Base-by-base conservation (phyloP, 92 coral and sea anemone species). In the Umimayanthus chanpuru region DNA sequence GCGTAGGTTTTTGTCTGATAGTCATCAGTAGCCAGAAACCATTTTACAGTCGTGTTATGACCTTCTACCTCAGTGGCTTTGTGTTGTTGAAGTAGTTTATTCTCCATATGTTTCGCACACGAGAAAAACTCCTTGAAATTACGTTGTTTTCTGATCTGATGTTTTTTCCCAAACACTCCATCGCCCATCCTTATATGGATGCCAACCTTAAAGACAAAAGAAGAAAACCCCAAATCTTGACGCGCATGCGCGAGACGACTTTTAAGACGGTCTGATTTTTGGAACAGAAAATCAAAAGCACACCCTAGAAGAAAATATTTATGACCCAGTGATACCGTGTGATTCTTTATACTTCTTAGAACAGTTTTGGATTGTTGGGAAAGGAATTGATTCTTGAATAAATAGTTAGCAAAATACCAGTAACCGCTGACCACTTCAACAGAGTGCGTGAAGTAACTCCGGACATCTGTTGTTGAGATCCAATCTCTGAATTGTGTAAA, bases 131-230 rank as follows among this genome's bases (percentile, higher is more conserved):
- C 65, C 32, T 80, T 90, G 77, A 81, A 89, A 73, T 93, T 68
- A 5, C 80, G 90, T 5, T 85, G 43, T 28, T 88, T 90, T 77
- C 32, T 38, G 0, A 73, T 85, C 6, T 70, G 83, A 44, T 9
- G 78, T 64, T 81, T 74, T 40, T 77, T 58, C 6, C 93, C 88
- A 38, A 93, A 88, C 15, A 80, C 92, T 3, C 85, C 74, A 47
- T 93, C 96, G 6, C 94, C 96, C 93, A 93, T 93, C 85, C 96
- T 82, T 36, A 93, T 77, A n/a, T 93, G 96, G 20, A 93, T 38
- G 6, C 96, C 96, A 28, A 93, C 72, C 55, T 67, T 80, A 5
- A 81, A 88, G 7, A 66, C n/a, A 28, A 55, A 23, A 25, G 64
- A 9, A 25, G 70, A 72, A 15, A 72, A 47, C 79, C 91, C 84